Percentiles rank a stretch among this genome's conserved stretches.
Conservation (phyloP, 2,113 vertebrate genomes). For the Chamaetylas fuelleborni region DNA sequence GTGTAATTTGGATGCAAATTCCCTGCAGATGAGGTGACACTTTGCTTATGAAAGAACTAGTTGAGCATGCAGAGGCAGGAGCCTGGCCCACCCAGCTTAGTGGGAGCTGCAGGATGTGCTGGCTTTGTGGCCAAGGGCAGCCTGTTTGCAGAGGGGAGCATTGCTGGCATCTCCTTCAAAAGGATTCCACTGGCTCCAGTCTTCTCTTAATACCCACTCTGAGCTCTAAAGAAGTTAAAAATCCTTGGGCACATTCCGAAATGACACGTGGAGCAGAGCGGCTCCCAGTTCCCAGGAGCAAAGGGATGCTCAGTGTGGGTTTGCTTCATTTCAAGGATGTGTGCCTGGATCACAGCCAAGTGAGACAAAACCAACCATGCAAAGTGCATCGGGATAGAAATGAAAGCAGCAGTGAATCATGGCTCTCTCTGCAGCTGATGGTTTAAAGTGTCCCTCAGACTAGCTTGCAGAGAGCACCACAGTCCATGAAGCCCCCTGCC, state of each 20-base stretch:
- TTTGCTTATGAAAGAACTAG: slow-evolving; percentile 44
- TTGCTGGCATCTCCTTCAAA: slow-evolving; percentile 54
- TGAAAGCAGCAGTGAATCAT: background rate
- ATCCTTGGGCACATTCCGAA: background rate
- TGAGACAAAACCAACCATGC: background rate
- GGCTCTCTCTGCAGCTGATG: background rate
- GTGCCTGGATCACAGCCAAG: background rate
- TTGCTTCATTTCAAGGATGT: background rate
- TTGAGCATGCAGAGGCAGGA: background rate
- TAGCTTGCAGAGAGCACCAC: background rate
- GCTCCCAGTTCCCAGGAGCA: background rate
- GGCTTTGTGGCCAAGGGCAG: background rate
- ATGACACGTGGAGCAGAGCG: background rate
- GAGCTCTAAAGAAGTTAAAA: background rate
- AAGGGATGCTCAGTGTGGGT: background rate
- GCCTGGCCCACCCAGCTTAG: background rate
- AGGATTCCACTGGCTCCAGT: background rate
- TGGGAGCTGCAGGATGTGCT: background rate
- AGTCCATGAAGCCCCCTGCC: background rate
- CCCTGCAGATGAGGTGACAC: background rate
- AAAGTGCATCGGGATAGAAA: slow-evolving; percentile 19
- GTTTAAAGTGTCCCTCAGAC: background rate
- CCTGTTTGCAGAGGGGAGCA: background rate
- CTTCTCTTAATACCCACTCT: slow-evolving; percentile 15
- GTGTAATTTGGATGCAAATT: background rate